A percentile compares a stretch with the other conserved stretches of the same genome.
Conservation (phyloP, 2,113 vertebrate species). For the Saguinus midas region DNA sequence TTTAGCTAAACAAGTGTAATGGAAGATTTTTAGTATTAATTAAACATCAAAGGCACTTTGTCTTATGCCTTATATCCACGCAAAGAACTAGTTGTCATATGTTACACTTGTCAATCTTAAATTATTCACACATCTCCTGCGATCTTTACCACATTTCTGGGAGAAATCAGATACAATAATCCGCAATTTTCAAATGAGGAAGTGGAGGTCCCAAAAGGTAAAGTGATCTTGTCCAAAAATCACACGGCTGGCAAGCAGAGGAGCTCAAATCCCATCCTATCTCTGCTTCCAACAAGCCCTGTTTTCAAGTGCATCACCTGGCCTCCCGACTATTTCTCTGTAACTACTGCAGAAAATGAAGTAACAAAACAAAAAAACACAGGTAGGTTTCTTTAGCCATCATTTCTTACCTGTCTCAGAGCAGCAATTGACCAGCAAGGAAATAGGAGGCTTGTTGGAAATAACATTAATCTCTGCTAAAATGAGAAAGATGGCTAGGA, state of each 20-base stretch:
- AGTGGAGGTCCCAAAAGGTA: not conserved
- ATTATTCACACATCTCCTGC: not conserved
- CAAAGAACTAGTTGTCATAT: not conserved
- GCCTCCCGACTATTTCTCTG: not conserved
- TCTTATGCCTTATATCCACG: not conserved
- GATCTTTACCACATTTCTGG: not conserved
- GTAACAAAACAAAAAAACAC: not conserved
- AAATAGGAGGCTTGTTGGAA: not conserved
- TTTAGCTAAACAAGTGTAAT: slow-evolving; percentile 47
- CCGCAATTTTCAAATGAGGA: not conserved
- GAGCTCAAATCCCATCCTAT: not conserved
- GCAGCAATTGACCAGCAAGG: not conserved
- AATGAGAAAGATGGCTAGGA: not conserved
- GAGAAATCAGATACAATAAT: not conserved
- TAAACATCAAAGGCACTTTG: slow-evolving; percentile 45
- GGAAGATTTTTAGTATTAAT: slow-evolving; percentile 57
- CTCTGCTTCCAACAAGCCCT: not conserved
- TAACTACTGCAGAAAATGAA: not conserved
- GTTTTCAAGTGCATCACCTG: not conserved
- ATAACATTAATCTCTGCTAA: not conserved
- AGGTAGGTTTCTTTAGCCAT: not conserved
- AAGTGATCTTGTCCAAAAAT: not conserved
- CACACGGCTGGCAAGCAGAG: not conserved
- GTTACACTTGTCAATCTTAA: not conserved
- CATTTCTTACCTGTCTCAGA: not conserved